Evolutionary conservation across 2,888 invertebrate species (phyloP), one percentile per base, ranked within the genome.

Genomic region (Chrysina gloriosa): DNA sequence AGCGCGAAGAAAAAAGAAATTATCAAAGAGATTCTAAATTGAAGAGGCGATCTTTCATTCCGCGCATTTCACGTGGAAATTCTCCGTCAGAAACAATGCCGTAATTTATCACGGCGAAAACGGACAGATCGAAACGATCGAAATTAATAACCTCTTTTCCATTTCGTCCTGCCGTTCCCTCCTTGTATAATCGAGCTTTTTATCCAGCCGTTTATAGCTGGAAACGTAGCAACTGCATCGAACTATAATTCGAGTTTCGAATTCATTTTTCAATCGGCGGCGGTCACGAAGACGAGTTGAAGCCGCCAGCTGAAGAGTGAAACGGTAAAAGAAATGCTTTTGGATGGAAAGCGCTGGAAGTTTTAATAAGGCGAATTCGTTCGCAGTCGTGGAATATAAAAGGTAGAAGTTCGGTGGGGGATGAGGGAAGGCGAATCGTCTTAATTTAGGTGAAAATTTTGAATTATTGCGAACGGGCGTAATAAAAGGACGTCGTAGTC

Each of bases 91-190:
- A 52, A 52, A 14, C 29, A 52, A 11, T 3, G 29, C 7, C 14
- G 2, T 16, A 27, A 52, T 52, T 52, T 29, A 52, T 52, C 29
- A 52, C 14, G 16, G 29, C 29, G 50, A 16, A 29, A n/a, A 4
- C 25, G 29, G 50, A 52, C 29, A 52, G 50, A 52, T 52, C 31
- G 29, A 16, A 52, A 52, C 27, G 11, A 29, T 52, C 50, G 16
- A 52, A 52, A 52, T 52, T 52, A 52, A 52, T 52, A 52, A 52
- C 29, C 50, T 11, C 7, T 14, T 11, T 52, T 11, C 16, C 7
- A 2, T 29, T 29, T 27, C 27, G 14, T 52, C 14, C 11, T n/a
- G 1, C 27, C n/a, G 16, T 29, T 29, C 29, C 2, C 3, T 16
- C 19, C 16, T 5, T 16, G 16, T 7, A 11, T 5, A 14, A 42